phyloP scores from a whole-genome alignment of 1,140 invertebrate species.

The Venustaconcha ellipsiformis region DNA sequence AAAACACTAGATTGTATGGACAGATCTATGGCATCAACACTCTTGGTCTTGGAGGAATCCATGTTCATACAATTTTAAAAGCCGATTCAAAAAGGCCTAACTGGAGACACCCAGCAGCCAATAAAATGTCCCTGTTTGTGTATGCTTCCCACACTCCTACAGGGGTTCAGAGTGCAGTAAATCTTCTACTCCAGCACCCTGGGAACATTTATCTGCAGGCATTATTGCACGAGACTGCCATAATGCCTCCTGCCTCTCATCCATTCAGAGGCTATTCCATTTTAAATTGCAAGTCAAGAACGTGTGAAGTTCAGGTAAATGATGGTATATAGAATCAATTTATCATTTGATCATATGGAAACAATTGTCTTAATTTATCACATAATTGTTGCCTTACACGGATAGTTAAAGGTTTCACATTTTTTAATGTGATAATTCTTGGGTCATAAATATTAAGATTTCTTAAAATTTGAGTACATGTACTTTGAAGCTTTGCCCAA shows the following conservation, averaged over 20 bases:
- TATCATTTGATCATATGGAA: too few relatives aligned
- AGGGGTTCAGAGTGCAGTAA: conserved; percentile 78
- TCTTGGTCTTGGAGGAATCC: conserved; percentile 97
- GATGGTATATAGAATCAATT: too few relatives aligned
- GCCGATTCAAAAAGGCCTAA: conserved; percentile 50
- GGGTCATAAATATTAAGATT: too few relatives aligned
- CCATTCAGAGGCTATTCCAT: conserved; percentile 82
- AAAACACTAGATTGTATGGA: conserved; percentile 84
- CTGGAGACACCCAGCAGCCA: conserved; percentile 8
- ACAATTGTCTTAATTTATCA: too few relatives aligned
- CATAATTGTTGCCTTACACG: too few relatives aligned
- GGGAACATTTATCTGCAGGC: conserved; percentile 82
- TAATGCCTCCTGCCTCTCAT: conserved; percentile 79
- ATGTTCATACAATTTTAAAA: conserved; percentile 89
- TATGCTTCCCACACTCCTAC: conserved; percentile 88
- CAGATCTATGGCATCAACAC: conserved; percentile 91
- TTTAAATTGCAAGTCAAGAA: conserved; percentile 67
- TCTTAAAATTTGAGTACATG: too few relatives aligned
- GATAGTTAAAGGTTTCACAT: too few relatives aligned
- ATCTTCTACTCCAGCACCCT: conserved; percentile 69
- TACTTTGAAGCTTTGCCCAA: too few relatives aligned
- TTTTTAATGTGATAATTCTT: too few relatives aligned
- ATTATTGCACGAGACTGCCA: conserved; percentile 81
- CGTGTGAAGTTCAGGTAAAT: conserved; percentile 51
- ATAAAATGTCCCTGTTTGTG: conserved; percentile 77